A percentile compares a stretch with the other conserved stretches of the same genome.
These are phyloP conservation scores for Osmerus mordax DNA, from an alignment of 2,113 vertebrate genomes.

Conservation along the genomic window DNA sequence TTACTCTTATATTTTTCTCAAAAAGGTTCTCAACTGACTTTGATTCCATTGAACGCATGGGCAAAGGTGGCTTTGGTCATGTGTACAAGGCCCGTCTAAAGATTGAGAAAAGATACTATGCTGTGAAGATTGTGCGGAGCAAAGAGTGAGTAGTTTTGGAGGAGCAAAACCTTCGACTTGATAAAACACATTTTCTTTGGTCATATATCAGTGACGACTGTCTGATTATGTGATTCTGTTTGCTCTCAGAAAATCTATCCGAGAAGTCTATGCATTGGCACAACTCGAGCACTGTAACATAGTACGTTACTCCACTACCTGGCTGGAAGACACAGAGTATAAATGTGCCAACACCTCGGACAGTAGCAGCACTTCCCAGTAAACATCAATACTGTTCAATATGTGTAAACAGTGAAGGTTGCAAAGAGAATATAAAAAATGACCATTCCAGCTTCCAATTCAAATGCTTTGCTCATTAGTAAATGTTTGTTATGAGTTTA, in stretches of 20 bases:
- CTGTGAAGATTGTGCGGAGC: slow-evolving; percentile 65
- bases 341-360: slow-evolving; percentile 25
- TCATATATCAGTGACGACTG: too few species aligned
- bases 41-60: slow-evolving; percentile 49
- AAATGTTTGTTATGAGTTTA: slow-evolving; percentile 20
- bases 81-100: slow-evolving; percentile 66
- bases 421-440: not conserved
- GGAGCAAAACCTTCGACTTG: too few species aligned
- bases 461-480: not conserved
- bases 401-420: not conserved
- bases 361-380: slow-evolving; percentile 57
- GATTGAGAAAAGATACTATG: slow-evolving; percentile 42
- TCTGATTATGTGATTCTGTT: not conserved
- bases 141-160: slow-evolving; percentile 54
- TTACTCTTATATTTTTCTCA: not conserved
- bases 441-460: not conserved
- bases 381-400: slow-evolving; percentile 20
- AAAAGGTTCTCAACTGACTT: slow-evolving; percentile 64
- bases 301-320: slow-evolving; percentile 65
- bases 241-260: slow-evolving; percentile 55
- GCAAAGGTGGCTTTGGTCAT: slow-evolving; percentile 62
- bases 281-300: slow-evolving; percentile 65
- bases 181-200: too few species aligned
- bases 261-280: slow-evolving; percentile 59
- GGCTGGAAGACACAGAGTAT: slow-evolving; percentile 58